These are phyloP conservation scores for Platysteira castanea DNA, from an alignment of 2,113 vertebrate species.

Conservation along the genomic window DNA sequence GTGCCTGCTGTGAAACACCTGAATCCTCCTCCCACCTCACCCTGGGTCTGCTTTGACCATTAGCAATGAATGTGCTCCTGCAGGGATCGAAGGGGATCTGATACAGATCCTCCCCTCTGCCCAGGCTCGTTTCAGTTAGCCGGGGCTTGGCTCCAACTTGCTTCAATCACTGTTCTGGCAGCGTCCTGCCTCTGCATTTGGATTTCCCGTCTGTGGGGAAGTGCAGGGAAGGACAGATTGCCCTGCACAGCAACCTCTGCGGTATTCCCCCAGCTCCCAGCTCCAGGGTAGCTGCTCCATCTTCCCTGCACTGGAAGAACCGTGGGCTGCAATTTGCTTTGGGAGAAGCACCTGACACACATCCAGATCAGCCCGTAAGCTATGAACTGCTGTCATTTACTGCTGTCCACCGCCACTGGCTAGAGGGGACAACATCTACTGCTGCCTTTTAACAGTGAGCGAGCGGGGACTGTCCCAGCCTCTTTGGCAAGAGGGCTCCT, in stretches of 20 bases:
- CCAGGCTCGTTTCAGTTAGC: accelerated
- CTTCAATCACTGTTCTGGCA: not conserved
- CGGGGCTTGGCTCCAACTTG: accelerated
- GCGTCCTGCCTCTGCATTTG: not conserved
- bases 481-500: not conserved
- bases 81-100: not conserved
- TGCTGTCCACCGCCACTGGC: accelerated
- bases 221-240: accelerated
- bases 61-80: accelerated
- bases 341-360: not conserved
- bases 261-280: accelerated
- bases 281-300: not conserved
- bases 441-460: accelerated
- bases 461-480: not conserved
- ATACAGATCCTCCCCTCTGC: not conserved
- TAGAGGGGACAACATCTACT: accelerated
- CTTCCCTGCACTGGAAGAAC: not conserved
- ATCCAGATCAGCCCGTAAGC: not conserved
- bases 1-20: not conserved
- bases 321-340: accelerated
- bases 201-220: accelerated
- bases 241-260: not conserved
- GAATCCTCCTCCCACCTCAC: not conserved
- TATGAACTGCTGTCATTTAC: not conserved
- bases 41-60: not conserved